Evolutionary conservation across 2,113 vertebrate species (phyloP), one percentile per base, ranked within the genome.

Genomic region (Thunnus maccoyii): DNA sequence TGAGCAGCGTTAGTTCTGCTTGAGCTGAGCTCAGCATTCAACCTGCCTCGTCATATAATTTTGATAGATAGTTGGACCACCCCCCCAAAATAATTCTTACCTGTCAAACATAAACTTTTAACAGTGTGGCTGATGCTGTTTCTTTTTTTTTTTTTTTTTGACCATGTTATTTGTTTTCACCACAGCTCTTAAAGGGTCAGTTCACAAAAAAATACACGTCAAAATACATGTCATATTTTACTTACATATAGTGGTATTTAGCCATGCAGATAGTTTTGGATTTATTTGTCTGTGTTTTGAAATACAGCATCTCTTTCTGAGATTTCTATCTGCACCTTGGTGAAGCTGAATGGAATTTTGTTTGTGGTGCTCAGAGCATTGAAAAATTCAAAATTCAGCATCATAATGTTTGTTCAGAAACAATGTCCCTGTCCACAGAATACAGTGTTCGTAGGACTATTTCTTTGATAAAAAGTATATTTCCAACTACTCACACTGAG

Each of bases 11-110:
- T 84, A 74, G 81, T 72, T 85, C 76, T 79, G 81, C 83, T 48
- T 51, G 63, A 80, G 78, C 64, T 82, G 78, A 90, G 73, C 63
- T 73, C 80, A 77, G 75, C 78, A 77, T 80, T 86, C 63, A 86
- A 7, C n/a, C 46, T 77, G 71, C 73, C 69, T 78, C 32, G 62
- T 78, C 52, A 47, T 30, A 72, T 82, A 51, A 66, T 54, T 65
- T 63, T 78, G n/a, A 71, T 55, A 22, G 51, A 71, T 77, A 41
- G 54, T 41, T 41, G 71, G 32, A 66, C 18, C 56, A 56, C 25
- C 27, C 22, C 48, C 36, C 36, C 36, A 5, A 17, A 62, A 46
- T 70, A 36, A 27, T 77, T 80, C 44, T 11, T 52, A 68, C 22
- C 64, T 62, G 22, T 63, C 46, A 44, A 71, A 67, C 47, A 17